Conservation (phyloP, 2,888 invertebrate genomes). For the Antheraea yamamai region DNA sequence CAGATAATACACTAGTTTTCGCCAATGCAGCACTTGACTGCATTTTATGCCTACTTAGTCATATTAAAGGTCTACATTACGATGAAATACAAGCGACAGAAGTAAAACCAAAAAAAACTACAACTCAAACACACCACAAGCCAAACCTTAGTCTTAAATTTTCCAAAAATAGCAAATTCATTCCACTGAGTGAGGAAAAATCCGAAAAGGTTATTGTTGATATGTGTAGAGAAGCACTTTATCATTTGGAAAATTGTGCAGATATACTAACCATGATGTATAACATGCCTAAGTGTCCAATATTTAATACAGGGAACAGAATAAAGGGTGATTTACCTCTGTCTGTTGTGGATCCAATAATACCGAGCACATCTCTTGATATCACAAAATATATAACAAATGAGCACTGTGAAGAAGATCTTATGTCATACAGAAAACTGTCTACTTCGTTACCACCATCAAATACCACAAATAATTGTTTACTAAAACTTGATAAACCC, state of each 20-base stretch:
- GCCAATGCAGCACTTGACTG: constrained; percentile 97
- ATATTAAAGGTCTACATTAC: constrained; percentile 87
- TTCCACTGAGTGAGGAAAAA: constrained; percentile 74
- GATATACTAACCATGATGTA: constrained; percentile 95
- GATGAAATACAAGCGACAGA: constrained; percentile 77
- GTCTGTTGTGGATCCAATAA: constrained; percentile 92
- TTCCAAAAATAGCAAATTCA: constrained; percentile 75
- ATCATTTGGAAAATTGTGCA: constrained; percentile 92
- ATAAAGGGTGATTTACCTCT: constrained; percentile 89
- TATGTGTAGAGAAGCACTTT: constrained; percentile 90
- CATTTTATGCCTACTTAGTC: constrained; percentile 91
- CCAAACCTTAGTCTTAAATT: constrained; percentile 70
- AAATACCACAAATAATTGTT: constrained; percentile 78
- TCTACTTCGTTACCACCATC: constrained; percentile 77
- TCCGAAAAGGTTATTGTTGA: constrained; percentile 78
- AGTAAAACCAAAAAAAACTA: constrained; percentile 64
- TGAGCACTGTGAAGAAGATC: constrained; percentile 85
- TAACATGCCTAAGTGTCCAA: constrained; percentile 96
- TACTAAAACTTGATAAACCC: constrained; percentile 87
- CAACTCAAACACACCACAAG: constrained; percentile 57
- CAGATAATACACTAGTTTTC: constrained; percentile 96
- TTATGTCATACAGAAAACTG: constrained; percentile 84
- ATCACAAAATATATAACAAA: constrained; percentile 86
- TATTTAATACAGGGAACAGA: constrained; percentile 93
- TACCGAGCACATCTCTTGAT: constrained; percentile 87